Base-by-base conservation (phyloP, 1,140 invertebrate species). In the Zeugodacus cucurbitae region DNA sequence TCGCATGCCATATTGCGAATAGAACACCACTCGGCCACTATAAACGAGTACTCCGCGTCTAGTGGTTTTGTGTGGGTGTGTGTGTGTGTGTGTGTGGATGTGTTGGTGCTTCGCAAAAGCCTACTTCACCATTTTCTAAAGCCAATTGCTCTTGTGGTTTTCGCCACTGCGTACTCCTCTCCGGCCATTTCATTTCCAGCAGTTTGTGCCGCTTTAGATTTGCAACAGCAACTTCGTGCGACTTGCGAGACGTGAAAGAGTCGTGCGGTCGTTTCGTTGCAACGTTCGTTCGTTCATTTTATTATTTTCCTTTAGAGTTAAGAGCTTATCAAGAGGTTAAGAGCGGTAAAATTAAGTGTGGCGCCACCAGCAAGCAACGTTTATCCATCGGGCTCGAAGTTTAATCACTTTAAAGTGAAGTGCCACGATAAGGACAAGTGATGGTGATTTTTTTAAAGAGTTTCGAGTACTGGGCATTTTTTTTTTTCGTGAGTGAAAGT, bases 271-370 rank as follows among this genome's bases (percentile, higher is more conserved):
- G 32, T 67, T 29, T 67, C 10, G 41, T 82, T 48, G 34, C n/a
- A 48, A 0, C 8, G 8, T 82, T 48, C 11, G 2, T 82, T 3
- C 8, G 8, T 82, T 48, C 11, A 7, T 82, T 82, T 82, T 82
- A 48, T 82, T 82, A 82, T 82, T 82, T 82, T 82, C 67, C 44
- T 62, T 74, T 29, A 54, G 41, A 82, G 37, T 54, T 44, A 82
- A 82, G 74, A 82, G 74, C 74, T 82, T 82, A 82, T 82, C 74
- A 82, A 82, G 74, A 48, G 74, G 74, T 82, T 48, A 82, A 82
- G 74, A 48, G 74, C 74, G 44, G 74, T 82, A 82, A 82, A 82
- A 82, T 82, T 82, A 82, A 82, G 74, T 82, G 74, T 44, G 37
- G 74, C 74, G 41, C 74, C 37, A 48, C 41, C 74, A 70, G 48